phyloP scores from a whole-genome alignment of 2,888 invertebrate genomes.

The Escarpia spicata region DNA sequence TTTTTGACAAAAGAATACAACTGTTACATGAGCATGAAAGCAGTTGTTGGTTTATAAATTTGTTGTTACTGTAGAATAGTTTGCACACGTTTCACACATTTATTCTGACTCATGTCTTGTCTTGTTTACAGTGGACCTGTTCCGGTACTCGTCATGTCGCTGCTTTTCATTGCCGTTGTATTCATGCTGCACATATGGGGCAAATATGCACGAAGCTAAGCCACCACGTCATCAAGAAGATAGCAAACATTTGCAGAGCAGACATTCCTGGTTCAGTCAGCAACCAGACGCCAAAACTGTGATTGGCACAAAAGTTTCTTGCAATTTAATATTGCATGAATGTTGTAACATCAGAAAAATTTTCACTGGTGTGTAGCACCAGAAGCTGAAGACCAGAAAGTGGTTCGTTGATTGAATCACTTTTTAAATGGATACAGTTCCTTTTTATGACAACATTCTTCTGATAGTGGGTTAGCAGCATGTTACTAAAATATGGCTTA shows the following conservation, averaged over 20 bases:
- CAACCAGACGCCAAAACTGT: background rate
- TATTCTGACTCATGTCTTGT: background rate
- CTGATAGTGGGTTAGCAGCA: background rate
- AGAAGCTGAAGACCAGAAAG: background rate
- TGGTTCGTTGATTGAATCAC: conserved; percentile 5
- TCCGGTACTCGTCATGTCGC: conserved; percentile 98
- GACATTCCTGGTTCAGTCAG: background rate
- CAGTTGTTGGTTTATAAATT: background rate
- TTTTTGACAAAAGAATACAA: background rate
- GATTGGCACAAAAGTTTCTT: background rate
- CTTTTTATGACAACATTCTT: background rate
- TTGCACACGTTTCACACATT: background rate
- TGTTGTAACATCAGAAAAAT: background rate
- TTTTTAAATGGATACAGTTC: background rate
- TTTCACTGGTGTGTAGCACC: too few species aligned
- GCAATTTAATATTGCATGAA: background rate
- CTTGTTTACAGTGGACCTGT: conserved; percentile 81
- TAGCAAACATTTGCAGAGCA: background rate
- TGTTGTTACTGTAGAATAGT: background rate
- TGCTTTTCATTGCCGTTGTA: conserved; percentile 98
- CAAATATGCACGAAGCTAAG: conserved; percentile 72
- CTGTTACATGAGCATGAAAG: background rate
- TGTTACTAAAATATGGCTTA: background rate
- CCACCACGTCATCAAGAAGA: background rate
- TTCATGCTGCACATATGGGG: conserved; percentile 99